These are phyloP conservation scores for Metridium senile DNA, from an alignment of 92 coral and sea anemone genomes.

Conservation along the genomic window DNA sequence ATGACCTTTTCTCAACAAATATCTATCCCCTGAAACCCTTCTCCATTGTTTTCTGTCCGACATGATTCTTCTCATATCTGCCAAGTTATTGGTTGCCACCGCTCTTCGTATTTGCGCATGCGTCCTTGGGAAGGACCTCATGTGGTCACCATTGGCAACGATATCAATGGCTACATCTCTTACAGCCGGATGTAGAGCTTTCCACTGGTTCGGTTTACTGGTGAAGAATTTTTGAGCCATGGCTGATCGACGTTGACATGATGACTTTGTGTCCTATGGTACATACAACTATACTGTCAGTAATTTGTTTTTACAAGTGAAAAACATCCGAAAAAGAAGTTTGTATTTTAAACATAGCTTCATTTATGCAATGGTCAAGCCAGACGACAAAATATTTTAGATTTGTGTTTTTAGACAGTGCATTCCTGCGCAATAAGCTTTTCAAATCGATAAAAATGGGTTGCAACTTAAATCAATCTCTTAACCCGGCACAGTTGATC, in stretches of 20 bases:
- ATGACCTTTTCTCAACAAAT: not conserved
- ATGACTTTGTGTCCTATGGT: not conserved
- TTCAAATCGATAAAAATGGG: too few relatives aligned
- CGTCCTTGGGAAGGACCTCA: not conserved
- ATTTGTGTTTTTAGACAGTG: too few relatives aligned
- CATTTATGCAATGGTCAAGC: too few relatives aligned
- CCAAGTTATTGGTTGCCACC: conserved; percentile 11
- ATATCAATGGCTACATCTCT: conserved; percentile 14
- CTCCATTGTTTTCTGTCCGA: conserved; percentile 3
- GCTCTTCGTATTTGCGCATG: conserved; percentile 13
- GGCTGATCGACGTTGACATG: not conserved
- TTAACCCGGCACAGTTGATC: too few relatives aligned
- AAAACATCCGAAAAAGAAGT: too few relatives aligned
- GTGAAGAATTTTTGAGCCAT: not conserved
- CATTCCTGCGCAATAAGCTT: too few relatives aligned
- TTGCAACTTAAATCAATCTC: too few relatives aligned
- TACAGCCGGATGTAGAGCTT: conserved; percentile 10
- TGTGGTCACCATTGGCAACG: conserved; percentile 23
- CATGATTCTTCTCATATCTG: conserved; percentile 10
- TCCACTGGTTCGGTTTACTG: not conserved
- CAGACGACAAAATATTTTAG: too few relatives aligned
- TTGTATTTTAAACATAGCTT: too few relatives aligned
- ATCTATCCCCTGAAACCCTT: conserved; percentile 4
- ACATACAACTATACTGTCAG: too few relatives aligned
- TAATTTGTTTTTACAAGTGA: too few relatives aligned